Percentiles rank a stretch among this genome's conserved stretches.
Evolutionary conservation across 2,888 invertebrate genomes (phyloP).

Genomic region (Microctonus aethiopoides): DNA sequence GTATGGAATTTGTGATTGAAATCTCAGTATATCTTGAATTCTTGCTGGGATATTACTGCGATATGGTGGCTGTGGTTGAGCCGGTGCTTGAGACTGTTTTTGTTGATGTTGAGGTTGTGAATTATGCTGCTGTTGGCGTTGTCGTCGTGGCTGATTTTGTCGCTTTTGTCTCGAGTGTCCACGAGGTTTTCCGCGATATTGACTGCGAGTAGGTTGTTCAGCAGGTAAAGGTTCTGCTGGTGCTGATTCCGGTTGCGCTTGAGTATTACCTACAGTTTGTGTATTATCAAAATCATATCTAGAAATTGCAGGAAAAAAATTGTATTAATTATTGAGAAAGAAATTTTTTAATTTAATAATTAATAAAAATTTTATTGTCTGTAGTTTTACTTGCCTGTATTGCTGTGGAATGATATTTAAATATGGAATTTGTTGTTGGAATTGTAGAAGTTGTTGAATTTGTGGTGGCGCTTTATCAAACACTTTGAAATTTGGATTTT

Average conservation of each 20-base stretch:
- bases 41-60: conserved; percentile 41
- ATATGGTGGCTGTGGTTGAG: conserved; percentile 40
- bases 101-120: conserved; percentile 32
- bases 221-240: conserved; percentile 35
- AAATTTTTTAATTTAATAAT: no score
- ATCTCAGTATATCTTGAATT: conserved; percentile 46
- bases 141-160: conserved; percentile 28
- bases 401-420: conserved; percentile 60
- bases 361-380: no score
- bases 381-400: conserved; percentile 53
- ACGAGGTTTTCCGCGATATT: conserved; percentile 51
- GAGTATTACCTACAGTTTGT: conserved; percentile 39
- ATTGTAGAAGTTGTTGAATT: conserved; percentile 59
- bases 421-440: conserved; percentile 62
- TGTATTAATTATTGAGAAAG: background rate
- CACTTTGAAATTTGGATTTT: conserved; percentile 49
- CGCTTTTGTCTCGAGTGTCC: conserved; percentile 46
- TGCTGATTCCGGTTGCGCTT: conserved; percentile 46
- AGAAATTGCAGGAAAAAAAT: background rate
- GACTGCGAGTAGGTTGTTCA: conserved; percentile 46
- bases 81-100: conserved; percentile 37
- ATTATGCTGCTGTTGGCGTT: conserved; percentile 37
- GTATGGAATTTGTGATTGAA: conserved; percentile 47
- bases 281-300: conserved; percentile 36
- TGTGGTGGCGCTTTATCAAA: conserved; percentile 57